Percentiles rank a stretch among this genome's conserved stretches.
Evolutionary conservation across 2,113 vertebrate genomes (phyloP).

Genomic region (Macroglossus sobrinus): DNA sequence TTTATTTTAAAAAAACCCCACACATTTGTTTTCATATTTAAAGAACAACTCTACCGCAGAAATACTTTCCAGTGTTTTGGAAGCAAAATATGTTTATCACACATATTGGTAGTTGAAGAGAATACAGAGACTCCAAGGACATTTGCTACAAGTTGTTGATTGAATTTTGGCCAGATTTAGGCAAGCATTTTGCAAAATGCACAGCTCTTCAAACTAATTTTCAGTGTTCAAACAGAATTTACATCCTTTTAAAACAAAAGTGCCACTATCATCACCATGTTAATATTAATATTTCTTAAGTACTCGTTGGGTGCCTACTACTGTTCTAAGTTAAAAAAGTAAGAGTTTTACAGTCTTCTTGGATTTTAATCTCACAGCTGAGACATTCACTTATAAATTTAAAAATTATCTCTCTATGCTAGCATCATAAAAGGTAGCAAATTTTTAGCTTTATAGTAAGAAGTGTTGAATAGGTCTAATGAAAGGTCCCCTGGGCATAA

Average conservation of each 20-base stretch:
- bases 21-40: neutral
- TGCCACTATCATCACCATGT: neutral
- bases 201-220: neutral
- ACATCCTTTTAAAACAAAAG: neutral
- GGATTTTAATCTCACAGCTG: constrained; percentile 31
- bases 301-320: neutral
- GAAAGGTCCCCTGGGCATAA: constrained; percentile 40
- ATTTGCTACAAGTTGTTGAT: neutral
- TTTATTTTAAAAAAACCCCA: neutral
- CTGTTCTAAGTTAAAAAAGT: neutral
- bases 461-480: constrained; percentile 56
- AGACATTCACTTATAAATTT: constrained; percentile 3
- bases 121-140: neutral
- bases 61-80: neutral
- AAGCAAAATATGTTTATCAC: neutral
- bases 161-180: neutral
- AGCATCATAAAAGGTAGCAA: constrained; percentile 26
- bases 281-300: neutral
- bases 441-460: constrained; percentile 53
- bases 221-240: neutral
- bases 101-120: neutral
- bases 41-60: neutral
- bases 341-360: neutral
- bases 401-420: constrained; percentile 5
- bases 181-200: neutral